A percentile compares a stretch with the other conserved stretches of the same genome.
Evolutionary conservation across 2,888 invertebrate genomes (phyloP).

Genomic region (Sacculina carcini): DNA sequence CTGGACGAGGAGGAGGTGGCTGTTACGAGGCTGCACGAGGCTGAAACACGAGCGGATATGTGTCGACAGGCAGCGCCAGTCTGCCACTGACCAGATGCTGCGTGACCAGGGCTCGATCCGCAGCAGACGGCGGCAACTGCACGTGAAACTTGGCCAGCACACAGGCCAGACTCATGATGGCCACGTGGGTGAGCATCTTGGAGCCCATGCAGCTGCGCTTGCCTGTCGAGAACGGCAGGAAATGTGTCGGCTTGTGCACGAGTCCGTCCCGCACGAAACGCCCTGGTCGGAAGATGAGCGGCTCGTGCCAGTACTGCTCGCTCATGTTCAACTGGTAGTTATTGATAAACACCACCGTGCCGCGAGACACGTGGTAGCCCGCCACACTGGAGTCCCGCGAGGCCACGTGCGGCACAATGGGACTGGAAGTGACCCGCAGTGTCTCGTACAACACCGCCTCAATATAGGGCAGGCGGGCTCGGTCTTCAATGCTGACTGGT

Average conservation of each 20-base stretch:
- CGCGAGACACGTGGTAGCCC: constrained; percentile 42
- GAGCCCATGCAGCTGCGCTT: constrained; percentile 65
- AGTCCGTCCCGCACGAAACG: constrained; percentile 35
- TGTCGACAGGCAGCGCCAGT: constrained; percentile 11
- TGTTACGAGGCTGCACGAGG: too few relatives aligned
- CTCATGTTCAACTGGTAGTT: constrained; percentile 54
- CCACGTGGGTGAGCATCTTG: constrained; percentile 29
- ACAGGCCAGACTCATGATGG: constrained; percentile 11
- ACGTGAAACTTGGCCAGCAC: constrained; percentile 11
- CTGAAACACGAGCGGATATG: constrained; percentile 9
- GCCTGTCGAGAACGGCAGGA: constrained; percentile 60
- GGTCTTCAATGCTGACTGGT: constrained; percentile 28
- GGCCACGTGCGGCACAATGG: constrained; percentile 70
- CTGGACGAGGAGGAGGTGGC: too few relatives aligned
- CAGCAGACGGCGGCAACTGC: constrained; percentile 6
- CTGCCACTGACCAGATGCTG: constrained; percentile 10
- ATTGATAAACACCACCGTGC: constrained; percentile 55
- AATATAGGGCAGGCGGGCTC: constrained; percentile 42
- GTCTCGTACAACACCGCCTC: constrained; percentile 57
- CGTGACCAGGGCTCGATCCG: background rate
- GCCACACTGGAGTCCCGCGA: constrained; percentile 43
- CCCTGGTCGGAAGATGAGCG: constrained; percentile 42
- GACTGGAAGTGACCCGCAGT: constrained; percentile 49
- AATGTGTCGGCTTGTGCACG: constrained; percentile 37
- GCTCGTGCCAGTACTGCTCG: constrained; percentile 40